Base-by-base conservation (phyloP, 2,113 vertebrate genomes). In the Oryzias woworae region DNA sequence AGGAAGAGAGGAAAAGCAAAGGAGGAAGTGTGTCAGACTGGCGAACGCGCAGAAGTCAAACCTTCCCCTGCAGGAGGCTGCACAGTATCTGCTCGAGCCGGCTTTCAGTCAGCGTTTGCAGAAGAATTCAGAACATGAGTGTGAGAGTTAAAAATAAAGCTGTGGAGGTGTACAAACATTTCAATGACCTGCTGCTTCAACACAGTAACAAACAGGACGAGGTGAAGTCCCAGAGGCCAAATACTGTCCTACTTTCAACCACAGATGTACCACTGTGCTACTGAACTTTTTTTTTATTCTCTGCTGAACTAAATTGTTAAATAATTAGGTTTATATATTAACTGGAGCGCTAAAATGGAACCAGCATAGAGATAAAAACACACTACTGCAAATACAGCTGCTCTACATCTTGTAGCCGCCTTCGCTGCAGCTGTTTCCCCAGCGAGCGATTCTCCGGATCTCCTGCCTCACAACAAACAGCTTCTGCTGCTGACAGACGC, bases 141-240 rank as follows among this genome's bases (percentile, higher is more conserved):
- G 77, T 52, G 41, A 72, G 68, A 62, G 88, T 85, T 89, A 90
- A 88, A 92, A 90, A 90, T 89, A 89, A 86, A 84, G 55, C 63
- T n/a, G 71, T 47, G 16, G 72, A 63, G 75, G 66, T 73, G 71
- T 65, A 73, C 58, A 83, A 75, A 88, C 85, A 84, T 87, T 84
- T 70, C 58, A 73, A 53, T 66, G 53, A 72, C 71, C 73, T 69
- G 49, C 49, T 58, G 75, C 71, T 17, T 69, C 59, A 64, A 70
- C 66, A 62, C 58, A 62, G 63, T 78, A 58, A 56, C 85, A 71
- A 62, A 73, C 55, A 73, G 72, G 52, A 80, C 66, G 53, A 80
- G 72, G 50, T 74, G 59, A 6, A 41, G 56, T 84, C 91, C 84
- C 79, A 3, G 20, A 86, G 83, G 89, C 79, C 14, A 48, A 28